Percentiles rank a stretch among this genome's conserved stretches.
phyloP scores from a whole-genome alignment of 2,797 vertebrate species.

The Clamator glandarius region DNA sequence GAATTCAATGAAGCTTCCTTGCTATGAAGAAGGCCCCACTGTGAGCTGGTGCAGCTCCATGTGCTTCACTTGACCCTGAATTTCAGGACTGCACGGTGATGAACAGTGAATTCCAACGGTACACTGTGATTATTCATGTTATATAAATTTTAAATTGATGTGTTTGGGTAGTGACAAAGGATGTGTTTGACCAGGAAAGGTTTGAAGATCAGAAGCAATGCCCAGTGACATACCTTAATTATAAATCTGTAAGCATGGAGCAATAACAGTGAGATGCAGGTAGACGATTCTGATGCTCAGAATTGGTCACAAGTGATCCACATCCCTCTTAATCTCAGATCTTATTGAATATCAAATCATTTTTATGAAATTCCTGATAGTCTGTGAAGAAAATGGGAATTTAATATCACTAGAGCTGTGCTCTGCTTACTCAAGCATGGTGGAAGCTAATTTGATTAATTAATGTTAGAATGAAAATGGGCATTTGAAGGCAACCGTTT shows the following conservation, averaged over 20 bases:
- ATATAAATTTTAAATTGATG: background rate
- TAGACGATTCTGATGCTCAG: background rate
- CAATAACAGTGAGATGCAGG: background rate
- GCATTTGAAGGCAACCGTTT: background rate
- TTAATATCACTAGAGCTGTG: conserved; percentile 8
- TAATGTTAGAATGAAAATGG: conserved; percentile 27
- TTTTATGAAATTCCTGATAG: conserved; percentile 3
- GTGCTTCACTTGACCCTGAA: background rate
- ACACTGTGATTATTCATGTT: background rate
- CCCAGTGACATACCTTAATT: background rate
- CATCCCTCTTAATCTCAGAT: background rate
- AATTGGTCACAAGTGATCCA: conserved; percentile 5
- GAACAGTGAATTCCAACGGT: background rate
- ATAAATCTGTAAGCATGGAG: background rate
- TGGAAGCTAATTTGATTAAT: conserved; percentile 42
- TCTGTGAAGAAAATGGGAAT: conserved; percentile 23
- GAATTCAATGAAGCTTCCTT: background rate
- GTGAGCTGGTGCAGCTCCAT: background rate
- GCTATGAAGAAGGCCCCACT: accelerated
- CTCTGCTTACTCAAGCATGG: conserved; percentile 25
- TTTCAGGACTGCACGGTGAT: background rate
- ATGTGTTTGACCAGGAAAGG: background rate
- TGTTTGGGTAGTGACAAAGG: background rate
- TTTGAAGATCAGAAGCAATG: background rate
- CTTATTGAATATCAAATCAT: conserved; percentile 20